These are phyloP conservation scores for Habroteleia sp. DNA, from an alignment of 2,888 invertebrate species.

Conservation along the genomic window DNA sequence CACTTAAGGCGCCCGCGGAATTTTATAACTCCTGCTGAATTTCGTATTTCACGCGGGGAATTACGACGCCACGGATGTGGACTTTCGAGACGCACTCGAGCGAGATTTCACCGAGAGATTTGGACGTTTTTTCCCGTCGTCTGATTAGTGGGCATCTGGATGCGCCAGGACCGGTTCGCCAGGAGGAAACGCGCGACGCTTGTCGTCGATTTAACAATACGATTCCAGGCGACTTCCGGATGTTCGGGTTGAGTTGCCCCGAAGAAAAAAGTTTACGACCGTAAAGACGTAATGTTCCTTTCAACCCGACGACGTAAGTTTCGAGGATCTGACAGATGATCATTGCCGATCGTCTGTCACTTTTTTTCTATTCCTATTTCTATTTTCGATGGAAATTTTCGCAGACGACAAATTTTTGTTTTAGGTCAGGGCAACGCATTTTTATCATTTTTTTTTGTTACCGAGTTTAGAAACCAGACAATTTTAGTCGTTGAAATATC, in stretches of 20 bases:
- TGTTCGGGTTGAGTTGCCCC: constrained; percentile 11
- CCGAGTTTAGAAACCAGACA: neutral
- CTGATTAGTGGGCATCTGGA: constrained; percentile 43
- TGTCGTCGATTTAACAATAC: constrained; percentile 42
- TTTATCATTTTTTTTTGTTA: constrained; percentile 7
- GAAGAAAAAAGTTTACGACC: constrained; percentile 28
- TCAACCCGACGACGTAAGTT: constrained; percentile 23
- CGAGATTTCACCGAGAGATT: constrained; percentile 34
- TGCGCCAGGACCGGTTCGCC: constrained; percentile 9
- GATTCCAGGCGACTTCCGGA: constrained; percentile 25
- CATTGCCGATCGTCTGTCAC: constrained; percentile 3
- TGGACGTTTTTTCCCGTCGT: constrained; percentile 23
- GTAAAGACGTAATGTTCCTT: constrained; percentile 25
- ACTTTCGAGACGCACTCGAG: constrained; percentile 42
- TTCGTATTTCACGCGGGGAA: constrained; percentile 41
- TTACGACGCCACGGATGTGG: constrained; percentile 29
- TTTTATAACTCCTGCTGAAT: constrained; percentile 58
- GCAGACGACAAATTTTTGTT: constrained; percentile 4
- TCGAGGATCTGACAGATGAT: constrained; percentile 2
- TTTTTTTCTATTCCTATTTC: constrained; percentile 5
- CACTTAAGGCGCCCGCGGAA: constrained; percentile 41
- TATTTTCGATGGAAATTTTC: neutral
- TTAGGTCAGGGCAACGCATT: constrained; percentile 6
- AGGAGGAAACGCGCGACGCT: constrained; percentile 12
- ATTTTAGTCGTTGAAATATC: constrained; percentile 17